These are phyloP conservation scores for Allygus modestus DNA, from an alignment of 2,888 invertebrate genomes.

Conservation along the genomic window DNA sequence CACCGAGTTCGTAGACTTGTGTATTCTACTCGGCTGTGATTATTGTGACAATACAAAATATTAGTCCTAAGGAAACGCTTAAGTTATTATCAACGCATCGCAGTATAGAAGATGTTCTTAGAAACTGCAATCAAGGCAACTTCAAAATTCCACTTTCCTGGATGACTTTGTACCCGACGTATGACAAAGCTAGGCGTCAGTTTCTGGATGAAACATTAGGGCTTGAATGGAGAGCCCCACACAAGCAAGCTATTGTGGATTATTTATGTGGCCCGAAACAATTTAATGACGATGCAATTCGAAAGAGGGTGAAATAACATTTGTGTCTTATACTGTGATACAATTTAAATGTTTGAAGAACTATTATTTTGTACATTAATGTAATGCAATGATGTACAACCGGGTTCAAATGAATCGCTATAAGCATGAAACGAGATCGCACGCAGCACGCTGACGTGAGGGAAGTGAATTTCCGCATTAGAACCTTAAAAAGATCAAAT, in stretches of 20 bases:
- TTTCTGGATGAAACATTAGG: constrained; percentile 7
- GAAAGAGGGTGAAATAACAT: not conserved
- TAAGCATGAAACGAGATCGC: no score
- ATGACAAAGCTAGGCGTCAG: constrained; percentile 8
- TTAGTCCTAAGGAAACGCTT: not conserved
- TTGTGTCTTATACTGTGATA: not conserved
- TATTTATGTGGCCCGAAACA: constrained; percentile 7
- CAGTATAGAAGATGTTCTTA: not conserved
- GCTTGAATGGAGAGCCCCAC: not conserved
- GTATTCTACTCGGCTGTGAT: constrained; percentile 33
- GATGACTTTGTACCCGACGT: not conserved
- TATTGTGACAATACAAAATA: constrained; percentile 30
- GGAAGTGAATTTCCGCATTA: no score
- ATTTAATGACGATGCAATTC: not conserved
- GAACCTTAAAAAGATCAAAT: no score
- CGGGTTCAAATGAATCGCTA: no score
- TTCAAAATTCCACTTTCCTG: constrained; percentile 23
- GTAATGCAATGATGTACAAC: no score
- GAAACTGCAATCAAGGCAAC: not conserved
- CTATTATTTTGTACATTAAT: no score
- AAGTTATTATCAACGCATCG: not conserved
- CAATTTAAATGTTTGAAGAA: no score
- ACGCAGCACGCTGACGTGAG: no score
- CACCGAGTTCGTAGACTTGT: constrained; percentile 8
- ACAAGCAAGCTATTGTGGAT: not conserved